Evolutionary conservation across 1,140 invertebrate species (phyloP), one percentile per base, ranked within the genome.

Genomic region (Oedothorax gibbosus): DNA sequence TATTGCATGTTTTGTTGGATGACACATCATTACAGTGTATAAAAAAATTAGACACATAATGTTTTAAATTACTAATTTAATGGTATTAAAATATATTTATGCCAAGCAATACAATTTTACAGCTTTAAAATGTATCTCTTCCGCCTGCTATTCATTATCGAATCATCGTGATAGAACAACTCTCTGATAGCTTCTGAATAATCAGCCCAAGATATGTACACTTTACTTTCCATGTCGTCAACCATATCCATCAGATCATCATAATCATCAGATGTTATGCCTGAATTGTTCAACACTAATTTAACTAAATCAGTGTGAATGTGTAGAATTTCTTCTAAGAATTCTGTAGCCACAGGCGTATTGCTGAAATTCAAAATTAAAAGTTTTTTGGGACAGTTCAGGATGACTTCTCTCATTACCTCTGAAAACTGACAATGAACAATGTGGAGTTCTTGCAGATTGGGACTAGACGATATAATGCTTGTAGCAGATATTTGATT

Each of bases 221-320:
- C 21, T 56, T 68, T 76, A 9, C 21, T 75, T 56, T 68, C 81
- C 69, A 66, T 75, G 11, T 66, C 64, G 68, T 84, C 81, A 49
- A 84, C 81, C 20, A 75, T 66, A 57, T 84, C 81, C 81, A 84
- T 84, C 6, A 84, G n/a, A 18, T 75, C 71, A 76, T 84, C 81
- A 84, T 84, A 84, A 21, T 84, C 71, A 56, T 20, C 12, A 20
- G 57, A 35, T 54, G 71, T 50, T 53, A 84, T 66, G 76, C 81
- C 81, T 8, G 81, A 84, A 68, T 84, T 84, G n/a, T 64, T 71
- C 7, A 84, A 51, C 10, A 49, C 18, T 12, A 84, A 10, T 21
- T 18, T 50, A 5, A 18, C 50, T 73, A 84, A 75, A 50, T 56
- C 14, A 54, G 21, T 66, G 10, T 84, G 81, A 15, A 54, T 51